phyloP scores from a whole-genome alignment of 2,797 vertebrate species.

The Amblyopsis hoosieri region DNA sequence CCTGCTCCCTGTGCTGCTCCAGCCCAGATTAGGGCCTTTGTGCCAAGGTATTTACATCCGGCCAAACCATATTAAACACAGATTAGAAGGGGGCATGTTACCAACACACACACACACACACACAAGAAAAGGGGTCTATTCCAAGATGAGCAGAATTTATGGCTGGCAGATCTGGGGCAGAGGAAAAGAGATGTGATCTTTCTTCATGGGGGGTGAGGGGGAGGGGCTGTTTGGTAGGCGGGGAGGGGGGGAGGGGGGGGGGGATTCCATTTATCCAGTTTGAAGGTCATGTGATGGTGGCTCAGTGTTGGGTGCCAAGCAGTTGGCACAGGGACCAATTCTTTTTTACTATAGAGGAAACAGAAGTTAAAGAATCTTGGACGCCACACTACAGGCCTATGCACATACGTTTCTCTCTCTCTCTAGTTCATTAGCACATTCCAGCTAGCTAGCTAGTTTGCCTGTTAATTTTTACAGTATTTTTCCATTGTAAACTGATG shows the following conservation, averaged over 20 bases:
- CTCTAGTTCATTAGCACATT: slow-evolving; percentile 6
- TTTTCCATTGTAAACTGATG: slow-evolving; percentile 21
- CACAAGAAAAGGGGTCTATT: slow-evolving; percentile 49
- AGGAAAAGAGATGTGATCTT: slow-evolving; percentile 73
- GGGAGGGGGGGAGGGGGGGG: background rate
- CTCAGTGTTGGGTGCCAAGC: slow-evolving; percentile 54
- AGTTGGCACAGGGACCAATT: slow-evolving; percentile 46
- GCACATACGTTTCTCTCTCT: slow-evolving; percentile 20
- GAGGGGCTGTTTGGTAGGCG: background rate
- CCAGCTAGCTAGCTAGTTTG: background rate
- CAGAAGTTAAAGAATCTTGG: slow-evolving; percentile 53
- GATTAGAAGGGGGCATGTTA: slow-evolving; percentile 75
- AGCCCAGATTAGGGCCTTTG: slow-evolving; percentile 84
- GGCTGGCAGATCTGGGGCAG: slow-evolving; percentile 73
- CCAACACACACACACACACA: slow-evolving; percentile 39
- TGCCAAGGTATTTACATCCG: slow-evolving; percentile 83
- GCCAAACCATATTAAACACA: slow-evolving; percentile 85
- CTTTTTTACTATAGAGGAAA: slow-evolving; percentile 50
- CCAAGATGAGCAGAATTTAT: slow-evolving; percentile 70
- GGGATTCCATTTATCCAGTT: slow-evolving; percentile 56
- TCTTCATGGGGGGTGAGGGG: slow-evolving; percentile 23
- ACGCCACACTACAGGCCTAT: slow-evolving; percentile 18
- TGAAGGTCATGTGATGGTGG: slow-evolving; percentile 79
- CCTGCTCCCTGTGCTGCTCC: slow-evolving; percentile 70
- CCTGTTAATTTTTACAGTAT: background rate